Base-by-base conservation (phyloP, 2,888 invertebrate genomes). In the Acanthacorydalis orientalis region DNA sequence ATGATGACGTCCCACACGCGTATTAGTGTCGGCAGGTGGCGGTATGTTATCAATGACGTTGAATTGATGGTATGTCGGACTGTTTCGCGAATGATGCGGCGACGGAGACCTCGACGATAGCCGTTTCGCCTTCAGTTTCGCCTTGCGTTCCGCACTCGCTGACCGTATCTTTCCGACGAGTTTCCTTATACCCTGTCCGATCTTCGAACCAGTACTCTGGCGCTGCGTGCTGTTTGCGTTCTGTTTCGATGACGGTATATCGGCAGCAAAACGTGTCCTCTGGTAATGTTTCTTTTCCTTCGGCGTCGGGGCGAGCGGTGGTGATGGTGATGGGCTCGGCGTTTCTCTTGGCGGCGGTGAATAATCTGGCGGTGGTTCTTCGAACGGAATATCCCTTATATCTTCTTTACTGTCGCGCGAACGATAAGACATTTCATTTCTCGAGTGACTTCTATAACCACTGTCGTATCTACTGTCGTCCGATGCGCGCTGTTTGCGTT, bases 151-250 rank as follows among this genome's bases (percentile, higher is more conserved):
- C 54, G 74, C 74, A 65, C 85, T 72, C 15, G 80, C 83, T 12
- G 85, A 84, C 4, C 86, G 76, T 49, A 88, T 79, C 67, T 86
- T 86, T 48, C 84, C 85, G 14, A 88, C 86, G 52, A 87, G 65
- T 64, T 85, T 85, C 53, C 86, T 73, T 57, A 87, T 79, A 15
- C 86, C 86, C 60, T 87, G 85, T 44, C 86, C 85, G 60, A 83
- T 80, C 15, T 35, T 49, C 46, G 23, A 51, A 42, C 37, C 68
- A 62, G 6, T 63, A 65, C 42, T 57, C 65, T 46, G 70, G 68
- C 16, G 53, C 47, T 43, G 70, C 38, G 53, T 46, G 46, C 31
- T 42, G 47, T 41, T 31, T 45, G 44, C 40, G 46, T 49, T 45
- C 48, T 52, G 44, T 51, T 53, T 9, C 15, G 64, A 57, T n/a